phyloP scores from a whole-genome alignment of 2,113 vertebrate genomes.

The Trachemys scripta region DNA sequence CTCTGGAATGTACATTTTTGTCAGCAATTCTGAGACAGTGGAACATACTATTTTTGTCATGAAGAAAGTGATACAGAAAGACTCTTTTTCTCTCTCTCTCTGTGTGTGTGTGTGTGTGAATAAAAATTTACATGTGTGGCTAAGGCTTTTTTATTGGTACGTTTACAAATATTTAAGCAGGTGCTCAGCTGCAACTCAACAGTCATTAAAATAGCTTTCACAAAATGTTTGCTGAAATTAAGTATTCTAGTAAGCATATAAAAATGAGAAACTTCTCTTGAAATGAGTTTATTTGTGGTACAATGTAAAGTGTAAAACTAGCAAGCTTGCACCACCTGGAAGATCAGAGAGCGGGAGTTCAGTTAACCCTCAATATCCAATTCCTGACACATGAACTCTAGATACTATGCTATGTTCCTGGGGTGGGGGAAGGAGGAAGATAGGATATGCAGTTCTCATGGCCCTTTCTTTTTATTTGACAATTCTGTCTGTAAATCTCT shows the following conservation, averaged over 20 bases:
- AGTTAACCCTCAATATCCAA: neutral
- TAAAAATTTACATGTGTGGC: neutral
- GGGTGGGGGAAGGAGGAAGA: neutral
- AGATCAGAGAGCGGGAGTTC: neutral
- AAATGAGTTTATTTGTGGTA: neutral
- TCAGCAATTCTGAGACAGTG: neutral
- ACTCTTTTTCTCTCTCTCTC: neutral
- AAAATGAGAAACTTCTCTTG: neutral
- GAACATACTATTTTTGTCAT: neutral
- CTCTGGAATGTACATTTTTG: neutral
- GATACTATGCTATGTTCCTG: no score
- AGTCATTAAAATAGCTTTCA: neutral
- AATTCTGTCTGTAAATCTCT: no score
- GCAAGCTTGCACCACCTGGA: neutral
- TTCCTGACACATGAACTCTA: neutral
- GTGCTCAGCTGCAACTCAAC: neutral
- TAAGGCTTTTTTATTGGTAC: neutral
- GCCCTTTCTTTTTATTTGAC: no score
- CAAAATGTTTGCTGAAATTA: neutral
- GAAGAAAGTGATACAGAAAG: neutral
- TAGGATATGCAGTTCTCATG: neutral
- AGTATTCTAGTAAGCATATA: neutral
- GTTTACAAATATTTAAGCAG: accelerated
- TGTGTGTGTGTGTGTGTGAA: neutral
- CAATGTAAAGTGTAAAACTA: neutral